These are phyloP conservation scores for Chironomus tentans DNA, from an alignment of 2,888 invertebrate genomes.

Conservation along the genomic window DNA sequence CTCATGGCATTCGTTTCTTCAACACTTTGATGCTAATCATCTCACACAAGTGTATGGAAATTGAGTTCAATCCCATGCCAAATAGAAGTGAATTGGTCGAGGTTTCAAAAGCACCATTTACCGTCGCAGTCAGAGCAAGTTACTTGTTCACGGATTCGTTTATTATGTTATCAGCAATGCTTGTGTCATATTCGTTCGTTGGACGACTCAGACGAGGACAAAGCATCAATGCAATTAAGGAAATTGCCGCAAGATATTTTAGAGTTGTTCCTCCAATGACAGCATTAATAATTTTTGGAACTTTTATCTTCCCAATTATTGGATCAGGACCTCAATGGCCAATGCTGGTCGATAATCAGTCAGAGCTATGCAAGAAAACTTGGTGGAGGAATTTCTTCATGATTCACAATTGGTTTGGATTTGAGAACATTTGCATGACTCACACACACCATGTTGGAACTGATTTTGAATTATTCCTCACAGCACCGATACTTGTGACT, in stretches of 20 bases:
- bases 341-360: constrained; percentile 55
- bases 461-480: constrained; percentile 56
- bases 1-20: constrained; percentile 57
- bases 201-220: constrained; percentile 49
- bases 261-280: constrained; percentile 55
- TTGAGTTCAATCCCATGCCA: constrained; percentile 55
- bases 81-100: constrained; percentile 58
- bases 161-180: constrained; percentile 57
- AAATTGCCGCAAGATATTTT: constrained; percentile 48
- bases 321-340: constrained; percentile 62
- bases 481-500: constrained; percentile 52
- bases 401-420: constrained; percentile 64
- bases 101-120: constrained; percentile 53
- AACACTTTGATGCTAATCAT: constrained; percentile 55
- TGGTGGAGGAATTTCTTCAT: constrained; percentile 65
- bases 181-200: constrained; percentile 55
- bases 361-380: constrained; percentile 55
- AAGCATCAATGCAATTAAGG: constrained; percentile 48
- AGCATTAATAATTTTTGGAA: constrained; percentile 57
- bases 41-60: constrained; percentile 61
- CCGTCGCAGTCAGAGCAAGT: constrained; percentile 57
- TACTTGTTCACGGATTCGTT: constrained; percentile 64
- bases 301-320: constrained; percentile 52
- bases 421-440: constrained; percentile 49
- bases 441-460: constrained; percentile 54